These are phyloP conservation scores for Camarhynchus parvulus DNA, from an alignment of 2,113 vertebrate species.

Conservation along the genomic window DNA sequence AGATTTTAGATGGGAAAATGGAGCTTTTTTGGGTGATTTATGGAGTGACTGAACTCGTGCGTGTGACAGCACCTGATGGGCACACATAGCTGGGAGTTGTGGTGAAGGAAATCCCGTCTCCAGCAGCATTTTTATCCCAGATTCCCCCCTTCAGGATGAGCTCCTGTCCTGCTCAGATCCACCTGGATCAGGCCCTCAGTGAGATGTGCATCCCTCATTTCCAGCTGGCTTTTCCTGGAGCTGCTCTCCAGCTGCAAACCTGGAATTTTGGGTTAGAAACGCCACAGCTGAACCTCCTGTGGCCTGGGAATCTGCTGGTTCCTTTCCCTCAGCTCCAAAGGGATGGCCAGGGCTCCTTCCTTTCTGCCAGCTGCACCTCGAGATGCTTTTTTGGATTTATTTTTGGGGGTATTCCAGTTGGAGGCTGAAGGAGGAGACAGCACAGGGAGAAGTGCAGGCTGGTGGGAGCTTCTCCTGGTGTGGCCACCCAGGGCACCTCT, in stretches of 20 bases:
- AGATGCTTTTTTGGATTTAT: background rate
- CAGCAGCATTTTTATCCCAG: background rate
- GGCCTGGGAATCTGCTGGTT: background rate
- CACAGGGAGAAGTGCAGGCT: background rate
- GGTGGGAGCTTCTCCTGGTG: background rate
- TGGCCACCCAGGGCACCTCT: background rate
- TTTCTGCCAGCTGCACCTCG: background rate
- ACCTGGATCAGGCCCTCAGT: background rate
- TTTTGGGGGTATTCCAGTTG: background rate
- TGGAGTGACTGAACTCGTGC: background rate
- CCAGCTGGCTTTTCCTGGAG: background rate
- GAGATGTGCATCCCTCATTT: background rate
- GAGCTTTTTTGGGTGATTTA: background rate
- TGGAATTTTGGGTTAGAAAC: background rate
- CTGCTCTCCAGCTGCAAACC: background rate
- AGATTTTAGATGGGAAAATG: background rate
- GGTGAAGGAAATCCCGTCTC: background rate
- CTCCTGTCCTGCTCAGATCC: background rate
- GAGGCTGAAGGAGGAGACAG: background rate
- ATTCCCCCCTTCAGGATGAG: background rate
- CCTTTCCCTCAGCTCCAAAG: fast-evolving
- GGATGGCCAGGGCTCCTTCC: background rate
- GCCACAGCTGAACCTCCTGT: background rate
- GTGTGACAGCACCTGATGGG: background rate
- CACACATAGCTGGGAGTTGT: background rate